These are phyloP conservation scores for Elephas maximus DNA, from an alignment of 2,113 vertebrate genomes.

Conservation along the genomic window DNA sequence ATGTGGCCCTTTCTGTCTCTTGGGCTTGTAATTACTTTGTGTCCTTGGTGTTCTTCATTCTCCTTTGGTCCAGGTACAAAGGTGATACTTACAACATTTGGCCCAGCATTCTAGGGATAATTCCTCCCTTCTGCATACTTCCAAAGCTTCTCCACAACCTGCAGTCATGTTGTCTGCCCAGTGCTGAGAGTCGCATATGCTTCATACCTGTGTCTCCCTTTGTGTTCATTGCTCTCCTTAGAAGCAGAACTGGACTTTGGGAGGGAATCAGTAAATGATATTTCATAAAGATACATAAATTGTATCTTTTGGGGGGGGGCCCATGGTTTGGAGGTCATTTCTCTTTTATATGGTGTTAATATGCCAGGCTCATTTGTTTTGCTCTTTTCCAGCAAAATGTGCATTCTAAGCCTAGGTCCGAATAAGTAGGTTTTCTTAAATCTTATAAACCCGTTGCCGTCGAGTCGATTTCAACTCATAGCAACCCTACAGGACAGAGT, in stretches of 20 bases:
- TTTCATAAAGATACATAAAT: constrained; percentile 14
- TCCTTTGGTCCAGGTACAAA: too few relatives aligned
- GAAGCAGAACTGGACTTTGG: constrained; percentile 38
- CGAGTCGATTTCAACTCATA: too few relatives aligned
- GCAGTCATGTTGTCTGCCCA: neutral
- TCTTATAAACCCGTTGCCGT: neutral
- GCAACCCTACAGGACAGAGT: too few relatives aligned
- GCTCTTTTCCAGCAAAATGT: neutral
- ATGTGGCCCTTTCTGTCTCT: too few relatives aligned
- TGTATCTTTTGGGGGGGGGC: neutral
- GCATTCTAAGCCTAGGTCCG: neutral
- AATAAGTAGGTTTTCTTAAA: neutral
- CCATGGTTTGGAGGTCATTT: neutral
- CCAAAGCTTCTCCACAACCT: neutral
- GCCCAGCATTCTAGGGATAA: neutral
- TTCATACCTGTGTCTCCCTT: neutral
- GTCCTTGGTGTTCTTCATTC: too few relatives aligned
- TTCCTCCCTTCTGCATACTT: neutral
- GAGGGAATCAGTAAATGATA: neutral
- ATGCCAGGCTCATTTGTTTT: constrained; percentile 1
- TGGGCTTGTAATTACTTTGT: too few relatives aligned
- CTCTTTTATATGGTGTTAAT: neutral
- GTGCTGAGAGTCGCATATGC: neutral
- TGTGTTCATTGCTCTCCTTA: neutral
- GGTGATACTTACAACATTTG: neutral